Base-by-base conservation (phyloP, 2,888 invertebrate species). In the Reticulitermes lucifugus region DNA sequence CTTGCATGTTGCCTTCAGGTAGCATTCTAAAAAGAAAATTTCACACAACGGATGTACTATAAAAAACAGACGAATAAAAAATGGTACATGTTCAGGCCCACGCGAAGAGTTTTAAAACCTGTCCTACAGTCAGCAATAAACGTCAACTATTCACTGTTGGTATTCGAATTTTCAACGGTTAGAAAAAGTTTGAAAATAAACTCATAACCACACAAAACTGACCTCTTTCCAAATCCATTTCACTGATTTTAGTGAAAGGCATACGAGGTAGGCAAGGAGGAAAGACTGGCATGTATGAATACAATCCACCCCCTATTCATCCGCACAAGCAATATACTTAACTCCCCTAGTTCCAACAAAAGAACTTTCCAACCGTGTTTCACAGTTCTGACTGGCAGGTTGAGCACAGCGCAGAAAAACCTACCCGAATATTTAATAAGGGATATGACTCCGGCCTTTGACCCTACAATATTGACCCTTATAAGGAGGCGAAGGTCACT, bases 391-490 rank as follows among this genome's bases (percentile, higher is more conserved):
- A 59, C 79, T 46, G 77, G 46, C 46, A 77, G 77, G 77, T 77
- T 77, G 51, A 46, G 73, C 73, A 46, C 18, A 6, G 35, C 41
- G 79, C 80, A 55, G 81, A 81, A 81, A 81, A 81, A 70, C 70
- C 81, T 59, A 79, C 59, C 79, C 55, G 59, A 79, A 79, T 59
- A 29, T 79, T 79, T 79, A 79, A 79, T 59, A 79, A 79, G 79
- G 79, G 79, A 59, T 79, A 79, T 79, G 79, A 79, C 79, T 79
- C 29, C 79, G 79, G 79, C 60, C 81, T 81, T 43, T 81, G 81
- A 81, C 81, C 81, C 81, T 79, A 46, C n/a, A 77, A 77, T 77
- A 77, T 51, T 77, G 77, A 77, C 81, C 81, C 81, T 79, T 79
- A 79, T 59, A 35, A 35, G 14, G 59, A 79, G 79, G 35, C 59